These are phyloP conservation scores for Harpagoxenus sublaevis DNA, from an alignment of 2,888 invertebrate species.

Conservation along the genomic window DNA sequence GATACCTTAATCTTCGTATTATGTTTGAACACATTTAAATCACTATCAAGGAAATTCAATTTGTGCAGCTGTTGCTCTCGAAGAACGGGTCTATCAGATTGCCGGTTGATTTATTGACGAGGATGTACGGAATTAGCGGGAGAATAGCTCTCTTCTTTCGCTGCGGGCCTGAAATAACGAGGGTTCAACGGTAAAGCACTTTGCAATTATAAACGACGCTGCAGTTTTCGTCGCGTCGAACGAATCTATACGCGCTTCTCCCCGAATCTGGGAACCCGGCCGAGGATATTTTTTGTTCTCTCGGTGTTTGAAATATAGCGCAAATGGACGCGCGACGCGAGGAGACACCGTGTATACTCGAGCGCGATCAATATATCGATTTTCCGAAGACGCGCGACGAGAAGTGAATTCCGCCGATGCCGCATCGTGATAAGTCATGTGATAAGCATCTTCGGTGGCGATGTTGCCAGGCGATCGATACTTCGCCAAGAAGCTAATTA, in stretches of 20 bases:
- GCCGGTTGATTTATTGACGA: background rate
- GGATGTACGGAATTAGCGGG: background rate
- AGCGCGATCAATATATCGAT: too few species aligned
- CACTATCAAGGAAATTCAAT: background rate
- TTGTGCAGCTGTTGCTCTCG: background rate
- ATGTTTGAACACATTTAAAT: background rate
- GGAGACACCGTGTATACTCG: too few species aligned
- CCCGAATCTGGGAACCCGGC: background rate
- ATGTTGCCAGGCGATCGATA: constrained; percentile 33
- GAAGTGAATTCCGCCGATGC: too few species aligned
- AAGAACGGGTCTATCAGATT: background rate
- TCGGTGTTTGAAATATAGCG: too few species aligned
- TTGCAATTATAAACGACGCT: constrained; percentile 10
- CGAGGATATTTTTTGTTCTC: background rate
- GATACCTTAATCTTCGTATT: background rate
- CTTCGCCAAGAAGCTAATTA: constrained; percentile 22
- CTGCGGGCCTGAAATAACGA: constrained; percentile 15
- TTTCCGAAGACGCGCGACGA: too few species aligned
- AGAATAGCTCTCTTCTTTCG: background rate
- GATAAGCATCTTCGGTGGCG: constrained; percentile 11
- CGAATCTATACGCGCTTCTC: background rate
- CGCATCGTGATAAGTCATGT: too few species aligned
- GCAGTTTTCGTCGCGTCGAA: background rate
- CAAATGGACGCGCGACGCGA: too few species aligned
- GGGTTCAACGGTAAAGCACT: background rate